These are phyloP conservation scores for Galeruca laticollis DNA, from an alignment of 2,888 invertebrate genomes.

Conservation along the genomic window DNA sequence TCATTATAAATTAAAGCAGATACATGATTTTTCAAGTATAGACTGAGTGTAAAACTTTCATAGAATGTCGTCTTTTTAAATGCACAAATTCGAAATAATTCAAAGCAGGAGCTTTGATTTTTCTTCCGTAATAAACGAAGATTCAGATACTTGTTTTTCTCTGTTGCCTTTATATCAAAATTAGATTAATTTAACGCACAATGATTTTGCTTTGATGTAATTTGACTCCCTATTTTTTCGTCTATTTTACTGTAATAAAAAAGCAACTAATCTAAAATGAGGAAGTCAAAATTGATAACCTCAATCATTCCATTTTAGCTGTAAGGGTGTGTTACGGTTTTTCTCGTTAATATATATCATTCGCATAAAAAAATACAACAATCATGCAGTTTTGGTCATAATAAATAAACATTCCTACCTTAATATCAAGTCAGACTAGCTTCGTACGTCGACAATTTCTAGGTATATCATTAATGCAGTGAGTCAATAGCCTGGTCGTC, in stretches of 20 bases:
- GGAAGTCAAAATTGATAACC: no score
- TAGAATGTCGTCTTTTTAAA: constrained; percentile 12
- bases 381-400: no score
- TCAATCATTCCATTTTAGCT: no score
- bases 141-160: constrained; percentile 21
- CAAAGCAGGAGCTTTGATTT: constrained; percentile 17
- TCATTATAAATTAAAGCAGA: constrained; percentile 5
- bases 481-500: no score
- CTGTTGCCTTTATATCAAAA: constrained; percentile 20
- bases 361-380: no score
- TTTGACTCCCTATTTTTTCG: background rate
- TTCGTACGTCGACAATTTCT: no score
- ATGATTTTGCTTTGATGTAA: constrained; percentile 17
- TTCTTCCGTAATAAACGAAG: constrained; percentile 8
- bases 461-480: no score
- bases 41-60: constrained; percentile 25
- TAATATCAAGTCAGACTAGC: no score
- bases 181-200: constrained; percentile 22
- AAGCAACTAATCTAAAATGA: background rate
- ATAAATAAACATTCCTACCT: no score
- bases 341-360: no score
- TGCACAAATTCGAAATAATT: constrained; percentile 28
- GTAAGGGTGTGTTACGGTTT: no score
- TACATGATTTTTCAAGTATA: constrained; percentile 23
- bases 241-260: background rate